phyloP scores from a whole-genome alignment of 2,797 vertebrate genomes.

The Ambastaia sidthimunki region DNA sequence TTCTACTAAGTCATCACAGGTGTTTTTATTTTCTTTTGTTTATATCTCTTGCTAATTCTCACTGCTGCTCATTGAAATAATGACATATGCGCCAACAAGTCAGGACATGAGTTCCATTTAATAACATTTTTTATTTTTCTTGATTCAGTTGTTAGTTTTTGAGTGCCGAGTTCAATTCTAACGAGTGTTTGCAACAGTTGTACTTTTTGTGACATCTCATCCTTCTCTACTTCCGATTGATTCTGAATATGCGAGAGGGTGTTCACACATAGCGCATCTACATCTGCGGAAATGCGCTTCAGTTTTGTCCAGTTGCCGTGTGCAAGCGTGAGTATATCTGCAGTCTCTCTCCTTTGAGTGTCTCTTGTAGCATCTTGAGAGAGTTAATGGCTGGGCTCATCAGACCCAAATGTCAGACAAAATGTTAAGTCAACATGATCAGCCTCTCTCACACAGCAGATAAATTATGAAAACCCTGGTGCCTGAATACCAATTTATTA shows the following conservation, averaged over 20 bases:
- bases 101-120: background rate
- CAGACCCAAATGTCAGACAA: constrained; percentile 81
- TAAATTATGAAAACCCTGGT: constrained; percentile 76
- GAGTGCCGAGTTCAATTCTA: constrained; percentile 1
- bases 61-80: background rate
- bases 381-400: constrained; percentile 77
- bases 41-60: constrained; percentile 15
- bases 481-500: constrained; percentile 69
- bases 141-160: constrained; percentile 23
- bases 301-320: constrained; percentile 17
- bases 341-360: constrained; percentile 51
- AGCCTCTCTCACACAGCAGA: constrained; percentile 71
- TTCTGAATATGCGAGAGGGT: constrained; percentile 60
- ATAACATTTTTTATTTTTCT: background rate
- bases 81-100: constrained; percentile 10
- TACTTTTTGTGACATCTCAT: constrained; percentile 3
- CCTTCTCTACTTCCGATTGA: constrained; percentile 15
- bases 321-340: constrained; percentile 44
- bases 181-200: constrained; percentile 43
- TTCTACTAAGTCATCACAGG: constrained; percentile 3
- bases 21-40: constrained; percentile 13
- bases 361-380: constrained; percentile 73
- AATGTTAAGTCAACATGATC: constrained; percentile 84
- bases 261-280: constrained; percentile 9
- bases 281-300: background rate